Conservation (phyloP, 2,797 vertebrate genomes). For the Malacoctenus gilli region DNA sequence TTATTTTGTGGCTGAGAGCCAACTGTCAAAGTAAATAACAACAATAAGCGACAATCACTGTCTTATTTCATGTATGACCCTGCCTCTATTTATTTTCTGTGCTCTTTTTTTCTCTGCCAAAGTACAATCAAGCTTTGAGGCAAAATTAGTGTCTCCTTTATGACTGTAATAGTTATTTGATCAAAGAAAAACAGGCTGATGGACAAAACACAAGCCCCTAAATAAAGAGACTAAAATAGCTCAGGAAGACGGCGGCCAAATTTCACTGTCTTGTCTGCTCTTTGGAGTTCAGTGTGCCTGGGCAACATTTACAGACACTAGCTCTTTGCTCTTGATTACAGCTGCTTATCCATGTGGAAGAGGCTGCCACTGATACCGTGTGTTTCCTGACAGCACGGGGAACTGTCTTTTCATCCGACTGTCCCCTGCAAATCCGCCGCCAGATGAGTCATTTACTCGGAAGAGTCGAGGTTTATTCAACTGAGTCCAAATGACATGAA, state of each 20-base stretch:
- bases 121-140: constrained; percentile 16
- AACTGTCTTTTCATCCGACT: constrained; percentile 58
- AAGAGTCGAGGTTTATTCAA: constrained; percentile 55
- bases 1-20: constrained; percentile 54
- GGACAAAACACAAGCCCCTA: background rate
- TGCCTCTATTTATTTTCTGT: constrained; percentile 13
- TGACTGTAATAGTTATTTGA: constrained; percentile 15
- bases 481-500: constrained; percentile 59
- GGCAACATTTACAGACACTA: constrained; percentile 52
- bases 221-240: constrained; percentile 1
- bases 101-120: constrained; percentile 11
- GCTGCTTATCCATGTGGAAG: constrained; percentile 70
- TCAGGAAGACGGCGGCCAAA: background rate
- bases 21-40: constrained; percentile 68
- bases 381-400: constrained; percentile 59
- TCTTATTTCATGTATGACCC: constrained; percentile 38
- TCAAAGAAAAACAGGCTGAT: constrained; percentile 11
- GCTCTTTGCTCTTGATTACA: constrained; percentile 54
- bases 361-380: constrained; percentile 51
- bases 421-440: constrained; percentile 50
- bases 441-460: constrained; percentile 61
- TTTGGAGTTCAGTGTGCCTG: constrained; percentile 32
- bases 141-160: constrained; percentile 1
- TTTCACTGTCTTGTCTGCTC: constrained; percentile 1
- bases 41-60: constrained; percentile 51